phyloP scores from a whole-genome alignment of 2,797 vertebrate genomes.

The Fistularia commersonii region DNA sequence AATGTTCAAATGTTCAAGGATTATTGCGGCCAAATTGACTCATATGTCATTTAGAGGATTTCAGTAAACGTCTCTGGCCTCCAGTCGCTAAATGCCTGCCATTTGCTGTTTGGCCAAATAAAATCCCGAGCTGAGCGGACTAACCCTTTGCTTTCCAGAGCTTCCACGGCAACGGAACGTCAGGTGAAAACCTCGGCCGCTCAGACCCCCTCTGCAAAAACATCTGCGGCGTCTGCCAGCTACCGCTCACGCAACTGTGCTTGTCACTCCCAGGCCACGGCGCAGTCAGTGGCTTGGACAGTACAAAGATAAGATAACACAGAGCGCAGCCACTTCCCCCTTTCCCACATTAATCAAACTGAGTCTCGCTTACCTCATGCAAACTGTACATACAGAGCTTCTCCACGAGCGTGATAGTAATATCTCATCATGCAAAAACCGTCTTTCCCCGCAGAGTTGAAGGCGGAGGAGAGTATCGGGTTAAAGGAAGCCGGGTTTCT shows the following conservation, averaged over 20 bases:
- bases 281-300: conserved; percentile 53
- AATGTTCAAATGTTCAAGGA: conserved; percentile 18
- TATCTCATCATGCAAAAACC: background rate
- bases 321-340: conserved; percentile 46
- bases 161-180: conserved; percentile 24
- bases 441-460: conserved; percentile 2
- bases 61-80: conserved; percentile 41
- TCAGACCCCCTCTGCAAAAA: conserved; percentile 19
- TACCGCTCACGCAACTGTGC: conserved; percentile 54
- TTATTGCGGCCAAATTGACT: conserved; percentile 40
- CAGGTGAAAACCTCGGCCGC: conserved; percentile 18
- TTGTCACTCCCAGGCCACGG: conserved; percentile 58
- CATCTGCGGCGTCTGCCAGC: conserved; percentile 35
- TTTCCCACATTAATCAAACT: conserved; percentile 65
- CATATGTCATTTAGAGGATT: conserved; percentile 42
- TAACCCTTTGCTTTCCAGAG: conserved; percentile 34
- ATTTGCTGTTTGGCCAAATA: conserved; percentile 33
- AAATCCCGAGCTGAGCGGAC: conserved; percentile 27
- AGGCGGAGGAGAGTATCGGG: too few species aligned
- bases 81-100: conserved; percentile 35
- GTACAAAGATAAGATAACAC: conserved; percentile 64
- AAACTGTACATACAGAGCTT: conserved; percentile 29
- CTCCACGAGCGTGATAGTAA: background rate
- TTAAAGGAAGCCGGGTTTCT: too few species aligned
- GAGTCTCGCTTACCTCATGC: conserved; percentile 40